Percentiles rank a stretch among this genome's conserved stretches.
These are phyloP conservation scores for Podotricha telesiphe DNA, from an alignment of 2,888 invertebrate species.

Conservation along the genomic window DNA sequence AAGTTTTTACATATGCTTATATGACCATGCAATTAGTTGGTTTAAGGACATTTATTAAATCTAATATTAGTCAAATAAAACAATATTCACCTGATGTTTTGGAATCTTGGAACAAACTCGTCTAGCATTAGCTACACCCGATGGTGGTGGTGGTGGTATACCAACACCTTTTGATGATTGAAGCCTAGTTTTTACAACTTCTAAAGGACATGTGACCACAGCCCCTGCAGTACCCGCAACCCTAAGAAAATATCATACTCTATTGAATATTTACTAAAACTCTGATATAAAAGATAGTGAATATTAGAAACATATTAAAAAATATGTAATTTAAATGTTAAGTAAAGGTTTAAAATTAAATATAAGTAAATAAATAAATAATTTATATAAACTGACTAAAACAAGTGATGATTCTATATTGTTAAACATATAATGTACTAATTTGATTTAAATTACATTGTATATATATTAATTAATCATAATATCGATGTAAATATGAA, in stretches of 20 bases:
- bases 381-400: not conserved
- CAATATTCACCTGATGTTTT: conserved; percentile 86
- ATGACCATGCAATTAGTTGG: too few species aligned
- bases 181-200: conserved; percentile 98
- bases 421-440: not conserved
- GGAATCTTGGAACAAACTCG: conserved; percentile 90
- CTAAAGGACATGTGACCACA: conserved; percentile 97
- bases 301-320: too few species aligned
- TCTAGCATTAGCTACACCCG: conserved; percentile 83
- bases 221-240: conserved; percentile 98
- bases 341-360: too few species aligned
- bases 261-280: not conserved
- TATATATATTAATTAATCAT: too few species aligned
- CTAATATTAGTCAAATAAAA: not conserved
- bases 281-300: not conserved
- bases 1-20: too few species aligned
- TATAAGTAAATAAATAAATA: not conserved
- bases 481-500: not conserved
- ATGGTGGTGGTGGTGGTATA: conserved; percentile 78
- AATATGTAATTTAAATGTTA: too few species aligned
- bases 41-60: too few species aligned
- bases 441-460: too few species aligned
- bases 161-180: conserved; percentile 93
- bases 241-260: conserved; percentile 76
- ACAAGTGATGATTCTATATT: not conserved